Conservation (phyloP, 2,113 vertebrate genomes). For the Tor tambroides region DNA sequence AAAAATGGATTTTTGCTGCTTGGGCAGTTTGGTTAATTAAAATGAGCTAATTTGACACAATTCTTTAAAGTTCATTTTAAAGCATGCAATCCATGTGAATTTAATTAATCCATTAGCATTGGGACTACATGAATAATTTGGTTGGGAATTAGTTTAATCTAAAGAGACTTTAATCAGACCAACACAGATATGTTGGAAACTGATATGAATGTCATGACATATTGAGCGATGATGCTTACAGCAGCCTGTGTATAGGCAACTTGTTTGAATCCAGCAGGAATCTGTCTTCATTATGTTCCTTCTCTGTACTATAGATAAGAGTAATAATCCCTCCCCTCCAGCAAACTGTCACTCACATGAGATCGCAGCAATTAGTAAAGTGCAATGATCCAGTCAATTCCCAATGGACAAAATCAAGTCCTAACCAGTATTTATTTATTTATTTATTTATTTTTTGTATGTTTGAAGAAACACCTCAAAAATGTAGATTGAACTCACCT, state of each 20-base stretch:
- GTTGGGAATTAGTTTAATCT: neutral
- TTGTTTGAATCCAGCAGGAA: neutral
- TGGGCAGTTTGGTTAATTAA: slow-evolving; percentile 31
- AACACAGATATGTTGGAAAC: neutral
- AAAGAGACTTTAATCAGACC: neutral
- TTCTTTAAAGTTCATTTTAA: slow-evolving; percentile 14
- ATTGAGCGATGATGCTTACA: neutral
- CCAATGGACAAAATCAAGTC: neutral
- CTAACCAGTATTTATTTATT: too few relatives aligned
- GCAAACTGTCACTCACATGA: neutral
- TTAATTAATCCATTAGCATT: neutral
- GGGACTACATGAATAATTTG: neutral
- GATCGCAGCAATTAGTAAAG: neutral
- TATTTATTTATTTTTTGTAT: too few relatives aligned
- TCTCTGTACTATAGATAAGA: neutral
- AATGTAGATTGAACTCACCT: neutral
- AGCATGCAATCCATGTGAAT: neutral
- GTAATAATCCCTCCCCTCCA: neutral
- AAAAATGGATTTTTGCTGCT: slow-evolving; percentile 19
- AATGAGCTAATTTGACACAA: slow-evolving; percentile 10
- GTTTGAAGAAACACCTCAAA: neutral
- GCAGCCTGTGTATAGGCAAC: neutral
- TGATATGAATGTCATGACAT: neutral
- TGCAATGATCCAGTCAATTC: neutral
- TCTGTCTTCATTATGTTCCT: neutral